Base-by-base conservation (phyloP, 2,888 invertebrate species). In the Drosophila tripunctata region DNA sequence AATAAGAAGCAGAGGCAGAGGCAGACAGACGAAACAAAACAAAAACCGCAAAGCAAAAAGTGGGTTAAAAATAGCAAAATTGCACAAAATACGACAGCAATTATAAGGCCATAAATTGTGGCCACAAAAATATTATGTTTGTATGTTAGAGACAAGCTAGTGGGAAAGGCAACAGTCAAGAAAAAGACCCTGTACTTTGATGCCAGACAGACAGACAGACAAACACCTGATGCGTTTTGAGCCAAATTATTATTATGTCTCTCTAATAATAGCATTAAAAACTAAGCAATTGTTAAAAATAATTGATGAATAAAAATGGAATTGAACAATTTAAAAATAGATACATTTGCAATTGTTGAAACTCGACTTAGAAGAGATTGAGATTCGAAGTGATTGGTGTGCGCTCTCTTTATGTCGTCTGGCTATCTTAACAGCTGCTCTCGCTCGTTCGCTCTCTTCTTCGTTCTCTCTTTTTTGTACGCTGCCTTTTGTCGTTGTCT, bases 61-160 rank as follows among this genome's bases (percentile, higher is more conserved):
- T 64, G 50, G 44, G 44, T 55, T 70, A 73, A 73, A 70, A 61
- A 70, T 70, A 70, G 51, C 57, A 52, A 60, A 66, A n/a, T 55
- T 67, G 67, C 74, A 73, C 33, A 73, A 67, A 67, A n/a, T 43
- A 40, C 36, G 50, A 15, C 17, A n/a, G 21, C 51, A 74, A 64
- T 72, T 72, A 74, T 68, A 75, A 61, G 61, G 56, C 58, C 72
- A 63, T 75, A 52, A 74, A 74, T 64, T 50, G 41, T 58, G 40
- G 43, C 31, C 45, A 41, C 24, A 45, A 60, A 21, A 54, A 33
- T 41, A n/a, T n/a, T n/a, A n/a, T n/a, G n/a, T n/a, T n/a, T n/a
- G n/a, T n/a, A n/a, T n/a, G n/a, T n/a, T n/a, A n/a, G n/a, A n/a
- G n/a, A n/a, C n/a, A n/a, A n/a, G n/a, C n/a, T n/a, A n/a, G n/a